phyloP scores from a whole-genome alignment of 2,888 invertebrate species.

The Aleiodes alternator region DNA sequence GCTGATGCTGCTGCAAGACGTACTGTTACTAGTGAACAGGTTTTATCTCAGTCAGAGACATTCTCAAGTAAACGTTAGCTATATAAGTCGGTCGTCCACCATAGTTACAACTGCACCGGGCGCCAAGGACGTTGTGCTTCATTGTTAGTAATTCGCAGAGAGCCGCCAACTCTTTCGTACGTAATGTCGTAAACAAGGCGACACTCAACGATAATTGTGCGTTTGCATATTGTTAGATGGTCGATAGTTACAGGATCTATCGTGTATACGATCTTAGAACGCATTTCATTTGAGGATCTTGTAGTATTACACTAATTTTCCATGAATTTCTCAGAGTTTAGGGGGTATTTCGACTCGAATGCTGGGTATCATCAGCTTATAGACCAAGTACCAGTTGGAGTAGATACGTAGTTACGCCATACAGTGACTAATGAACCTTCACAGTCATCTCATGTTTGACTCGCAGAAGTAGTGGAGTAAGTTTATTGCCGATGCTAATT shows the following conservation, averaged over 20 bases:
- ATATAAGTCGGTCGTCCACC: slow-evolving; percentile 18
- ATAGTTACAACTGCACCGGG: slow-evolving; percentile 22
- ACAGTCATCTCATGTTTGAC: slow-evolving; percentile 70
- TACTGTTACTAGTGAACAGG: slow-evolving; percentile 27
- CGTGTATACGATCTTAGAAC: neutral
- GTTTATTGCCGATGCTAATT: slow-evolving; percentile 73
- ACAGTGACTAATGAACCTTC: slow-evolving; percentile 72
- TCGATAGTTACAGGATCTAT: neutral
- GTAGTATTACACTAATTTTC: neutral
- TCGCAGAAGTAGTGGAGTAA: slow-evolving; percentile 61
- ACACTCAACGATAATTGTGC: slow-evolving; percentile 44
- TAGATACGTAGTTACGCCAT: slow-evolving; percentile 63
- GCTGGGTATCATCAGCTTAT: no score
- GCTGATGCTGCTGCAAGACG: neutral
- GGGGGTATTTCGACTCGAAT: slow-evolving; percentile 3
- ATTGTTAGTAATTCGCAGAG: slow-evolving; percentile 36
- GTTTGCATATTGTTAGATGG: slow-evolving; percentile 38
- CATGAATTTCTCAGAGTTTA: no score
- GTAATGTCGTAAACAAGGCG: slow-evolving; percentile 41
- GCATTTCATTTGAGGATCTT: neutral
- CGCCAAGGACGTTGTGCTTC: slow-evolving; percentile 38
- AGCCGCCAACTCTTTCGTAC: slow-evolving; percentile 3
- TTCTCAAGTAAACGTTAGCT: slow-evolving; percentile 21
- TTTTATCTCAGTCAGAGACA: slow-evolving; percentile 25
- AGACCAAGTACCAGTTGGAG: no score